phyloP scores from a whole-genome alignment of 2,888 invertebrate species.

The Myopa tessellatipennis region DNA sequence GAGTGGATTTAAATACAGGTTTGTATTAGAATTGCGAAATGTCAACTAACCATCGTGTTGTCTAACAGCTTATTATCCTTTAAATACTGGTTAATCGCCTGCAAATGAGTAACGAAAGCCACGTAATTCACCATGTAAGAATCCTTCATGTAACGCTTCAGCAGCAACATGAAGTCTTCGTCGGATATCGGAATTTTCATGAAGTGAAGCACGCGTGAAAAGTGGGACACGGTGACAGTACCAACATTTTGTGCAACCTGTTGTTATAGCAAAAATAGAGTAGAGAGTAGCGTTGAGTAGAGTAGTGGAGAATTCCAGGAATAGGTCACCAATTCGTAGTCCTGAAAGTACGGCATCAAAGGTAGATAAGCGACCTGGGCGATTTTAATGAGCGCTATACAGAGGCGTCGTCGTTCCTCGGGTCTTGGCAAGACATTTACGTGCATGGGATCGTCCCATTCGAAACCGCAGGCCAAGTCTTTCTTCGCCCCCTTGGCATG shows the following conservation, averaged over 20 bases:
- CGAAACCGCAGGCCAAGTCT: conserved; percentile 71
- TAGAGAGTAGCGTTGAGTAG: background rate
- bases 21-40: background rate
- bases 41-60: conserved; percentile 45
- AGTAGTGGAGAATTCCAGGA: background rate
- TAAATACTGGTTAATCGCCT: conserved; percentile 75
- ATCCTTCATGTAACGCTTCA: conserved; percentile 81
- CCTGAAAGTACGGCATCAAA: conserved; percentile 74
- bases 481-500: conserved; percentile 51
- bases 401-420: conserved; percentile 76
- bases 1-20: background rate
- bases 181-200: conserved; percentile 77
- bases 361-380: conserved; percentile 75
- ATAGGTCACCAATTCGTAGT: conserved; percentile 64
- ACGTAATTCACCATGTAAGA: conserved; percentile 83
- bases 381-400: conserved; percentile 79
- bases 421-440: conserved; percentile 74
- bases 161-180: conserved; percentile 78
- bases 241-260: conserved; percentile 81
- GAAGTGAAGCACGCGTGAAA: conserved; percentile 79
- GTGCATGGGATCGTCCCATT: conserved; percentile 79
- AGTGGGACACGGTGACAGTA: conserved; percentile 81
- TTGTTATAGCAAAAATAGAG: background rate
- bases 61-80: conserved; percentile 70
- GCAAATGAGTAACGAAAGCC: conserved; percentile 77